Conservation (phyloP, 2,888 invertebrate genomes). For the Bruchidius siliquastri region DNA sequence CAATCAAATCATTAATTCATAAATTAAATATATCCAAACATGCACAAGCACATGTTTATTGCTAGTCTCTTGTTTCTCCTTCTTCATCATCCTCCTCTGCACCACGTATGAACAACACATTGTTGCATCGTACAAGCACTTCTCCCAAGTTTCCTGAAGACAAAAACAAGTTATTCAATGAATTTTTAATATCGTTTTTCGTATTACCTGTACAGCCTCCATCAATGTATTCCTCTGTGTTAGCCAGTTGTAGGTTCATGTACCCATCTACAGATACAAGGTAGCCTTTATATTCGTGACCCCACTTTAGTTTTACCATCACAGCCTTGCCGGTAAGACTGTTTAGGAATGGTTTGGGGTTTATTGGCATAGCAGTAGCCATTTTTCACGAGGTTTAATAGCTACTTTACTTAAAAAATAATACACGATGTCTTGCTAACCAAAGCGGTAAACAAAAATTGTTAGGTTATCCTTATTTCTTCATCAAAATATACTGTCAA, state of each 20-base stretch:
- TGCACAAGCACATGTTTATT: slow-evolving; percentile 2
- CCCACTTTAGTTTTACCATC: slow-evolving; percentile 98
- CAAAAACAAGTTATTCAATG: not conserved
- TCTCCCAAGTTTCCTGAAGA: slow-evolving; percentile 81
- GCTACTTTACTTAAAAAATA: slow-evolving; percentile 1
- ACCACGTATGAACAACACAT: slow-evolving; percentile 91
- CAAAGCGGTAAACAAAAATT: slow-evolving; percentile 10
- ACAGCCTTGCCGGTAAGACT: slow-evolving; percentile 97
- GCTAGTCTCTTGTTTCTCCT: slow-evolving; percentile 87
- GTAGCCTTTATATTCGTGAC: slow-evolving; percentile 98
- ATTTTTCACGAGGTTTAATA: slow-evolving; percentile 42
- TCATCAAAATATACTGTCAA: too few species aligned
- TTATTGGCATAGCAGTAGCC: slow-evolving; percentile 90
- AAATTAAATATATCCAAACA: not conserved
- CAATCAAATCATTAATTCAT: not conserved
- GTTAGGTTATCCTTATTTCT: not conserved
- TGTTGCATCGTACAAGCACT: slow-evolving; percentile 95
- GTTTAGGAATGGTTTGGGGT: slow-evolving; percentile 98
- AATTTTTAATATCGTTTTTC: not conserved
- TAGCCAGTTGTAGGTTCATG: slow-evolving; percentile 98
- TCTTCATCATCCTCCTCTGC: slow-evolving; percentile 96
- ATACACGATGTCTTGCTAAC: not conserved
- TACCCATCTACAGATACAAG: slow-evolving; percentile 97
- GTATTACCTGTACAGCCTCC: slow-evolving; percentile 76
- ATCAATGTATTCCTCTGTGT: slow-evolving; percentile 96